Evolutionary conservation across 2,888 invertebrate species (phyloP), one percentile per base, ranked within the genome.

Genomic region (Rhaphigaster nebulosa): DNA sequence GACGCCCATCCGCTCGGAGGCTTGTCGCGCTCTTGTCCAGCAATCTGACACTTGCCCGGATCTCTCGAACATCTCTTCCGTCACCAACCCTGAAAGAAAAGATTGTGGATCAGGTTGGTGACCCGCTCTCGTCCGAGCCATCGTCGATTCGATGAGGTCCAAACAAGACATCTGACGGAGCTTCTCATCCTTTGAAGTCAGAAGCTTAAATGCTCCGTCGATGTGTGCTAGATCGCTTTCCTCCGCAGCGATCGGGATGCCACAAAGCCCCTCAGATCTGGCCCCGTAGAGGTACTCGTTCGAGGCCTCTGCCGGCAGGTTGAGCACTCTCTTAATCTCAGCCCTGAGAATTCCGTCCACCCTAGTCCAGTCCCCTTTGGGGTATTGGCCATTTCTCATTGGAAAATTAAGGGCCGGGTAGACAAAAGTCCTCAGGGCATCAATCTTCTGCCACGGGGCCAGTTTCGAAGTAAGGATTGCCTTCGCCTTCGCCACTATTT

Each of bases 11-110:
- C 70, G 80, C 23, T 41, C 12, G 52, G 90, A 88, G 12, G 91
- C 89, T 15, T 23, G 34, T 38, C 90, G 76, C 8, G 20, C 76
- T 34, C 41, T 76, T 15, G 91, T 50, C 90, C 88, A 87, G 70
- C 13, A 50, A 52, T 54, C 20, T 20, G 54, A 23, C 20, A 54
- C 54, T 23, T 54, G 54, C 3, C 23, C 20, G 54, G 54, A 54
- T 6, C 23, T 23, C 54, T 52, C 18, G 1, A 13, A 15, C 18
- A n/a, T 89, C 95, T 15, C 54, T 34, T 29, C 54, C 38, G 34
- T 29, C 18, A 52, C 52, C n/a, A 84, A n/a, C 38, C 88, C 56
- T 15, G 88, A 88, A 8, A 88, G 56, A 56, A 50, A 88, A 0
- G 56, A 0, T 52, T 29, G 54, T 23, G 56, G 88, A n/a, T 88